phyloP scores from a whole-genome alignment of 2,888 invertebrate species.

The Trichogramma dendrolimi region DNA sequence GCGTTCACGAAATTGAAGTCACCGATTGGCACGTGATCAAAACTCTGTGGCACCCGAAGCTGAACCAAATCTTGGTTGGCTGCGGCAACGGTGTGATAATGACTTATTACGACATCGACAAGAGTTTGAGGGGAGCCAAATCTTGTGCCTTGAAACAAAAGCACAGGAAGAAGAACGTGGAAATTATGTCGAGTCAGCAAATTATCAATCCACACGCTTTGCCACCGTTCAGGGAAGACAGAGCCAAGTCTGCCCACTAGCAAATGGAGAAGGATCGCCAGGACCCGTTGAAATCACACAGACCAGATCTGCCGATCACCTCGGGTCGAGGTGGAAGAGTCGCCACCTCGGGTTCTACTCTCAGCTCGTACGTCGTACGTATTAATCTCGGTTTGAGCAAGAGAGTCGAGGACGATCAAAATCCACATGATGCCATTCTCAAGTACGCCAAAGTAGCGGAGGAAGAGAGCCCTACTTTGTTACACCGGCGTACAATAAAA shows the following conservation, averaged over 20 bases:
- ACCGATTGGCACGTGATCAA: conserved; percentile 81
- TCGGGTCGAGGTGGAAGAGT: conserved; percentile 90
- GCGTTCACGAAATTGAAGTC: conserved; percentile 71
- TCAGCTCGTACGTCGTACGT: conserved; percentile 93
- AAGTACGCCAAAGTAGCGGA: conserved; percentile 92
- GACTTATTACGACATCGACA: conserved; percentile 84
- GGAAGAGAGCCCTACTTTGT: conserved; percentile 96
- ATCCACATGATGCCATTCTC: conserved; percentile 91
- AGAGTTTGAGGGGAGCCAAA: conserved; percentile 85
- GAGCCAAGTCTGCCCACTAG: conserved; percentile 82
- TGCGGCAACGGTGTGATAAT: conserved; percentile 87
- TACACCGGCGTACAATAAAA: conserved; percentile 83
- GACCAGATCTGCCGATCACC: conserved; percentile 83
- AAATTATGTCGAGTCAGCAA: conserved; percentile 84
- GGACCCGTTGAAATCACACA: conserved; percentile 76
- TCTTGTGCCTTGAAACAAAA: conserved; percentile 80
- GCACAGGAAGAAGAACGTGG: conserved; percentile 75
- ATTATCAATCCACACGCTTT: conserved; percentile 95
- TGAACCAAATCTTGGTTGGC: conserved; percentile 94
- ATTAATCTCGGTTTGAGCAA: conserved; percentile 88
- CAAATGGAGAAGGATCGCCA: conserved; percentile 87
- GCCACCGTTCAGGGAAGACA: conserved; percentile 89
- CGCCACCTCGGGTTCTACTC: conserved; percentile 89
- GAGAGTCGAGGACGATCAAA: conserved; percentile 81
- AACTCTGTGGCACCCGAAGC: conserved; percentile 90